Percentiles rank a stretch among this genome's conserved stretches.
Conservation (phyloP, 1,140 invertebrate genomes). For the Drosophila triauraria region DNA sequence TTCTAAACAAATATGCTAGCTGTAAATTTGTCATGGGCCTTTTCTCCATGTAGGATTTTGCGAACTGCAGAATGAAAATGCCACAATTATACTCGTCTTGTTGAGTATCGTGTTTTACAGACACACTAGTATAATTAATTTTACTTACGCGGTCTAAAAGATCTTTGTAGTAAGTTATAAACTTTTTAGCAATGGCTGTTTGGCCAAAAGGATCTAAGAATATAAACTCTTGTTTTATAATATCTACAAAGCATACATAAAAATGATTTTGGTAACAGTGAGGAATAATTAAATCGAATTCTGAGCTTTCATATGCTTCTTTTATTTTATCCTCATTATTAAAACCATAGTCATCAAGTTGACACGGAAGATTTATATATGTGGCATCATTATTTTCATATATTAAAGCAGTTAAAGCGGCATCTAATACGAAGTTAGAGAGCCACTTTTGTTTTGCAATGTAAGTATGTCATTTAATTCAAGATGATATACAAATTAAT, state of each 20-base stretch:
- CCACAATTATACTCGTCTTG: not conserved
- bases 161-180: not conserved
- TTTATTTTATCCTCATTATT: not conserved
- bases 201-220: not conserved
- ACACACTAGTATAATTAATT: not conserved
- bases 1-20: not conserved
- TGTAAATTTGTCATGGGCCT: not conserved
- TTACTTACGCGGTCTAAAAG: not conserved
- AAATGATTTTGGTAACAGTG: conserved; percentile 4
- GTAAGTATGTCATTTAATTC: not conserved
- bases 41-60: conserved; percentile 3
- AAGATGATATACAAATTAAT: conserved; percentile 1
- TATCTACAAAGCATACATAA: conserved; percentile 4
- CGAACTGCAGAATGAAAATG: conserved; percentile 5
- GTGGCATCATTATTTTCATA: not conserved
- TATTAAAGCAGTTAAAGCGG: conserved; percentile 1
- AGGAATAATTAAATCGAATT: conserved; percentile 1
- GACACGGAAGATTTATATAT: not conserved
- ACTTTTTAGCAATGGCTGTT: not conserved
- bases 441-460: not conserved
- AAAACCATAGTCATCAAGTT: conserved; percentile 1
- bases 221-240: not conserved
- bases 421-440: conserved; percentile 8
- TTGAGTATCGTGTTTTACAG: conserved; percentile 1
- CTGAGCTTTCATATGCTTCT: not conserved